These are phyloP conservation scores for Labeo rohita DNA, from an alignment of 2,113 vertebrate genomes.

Conservation along the genomic window DNA sequence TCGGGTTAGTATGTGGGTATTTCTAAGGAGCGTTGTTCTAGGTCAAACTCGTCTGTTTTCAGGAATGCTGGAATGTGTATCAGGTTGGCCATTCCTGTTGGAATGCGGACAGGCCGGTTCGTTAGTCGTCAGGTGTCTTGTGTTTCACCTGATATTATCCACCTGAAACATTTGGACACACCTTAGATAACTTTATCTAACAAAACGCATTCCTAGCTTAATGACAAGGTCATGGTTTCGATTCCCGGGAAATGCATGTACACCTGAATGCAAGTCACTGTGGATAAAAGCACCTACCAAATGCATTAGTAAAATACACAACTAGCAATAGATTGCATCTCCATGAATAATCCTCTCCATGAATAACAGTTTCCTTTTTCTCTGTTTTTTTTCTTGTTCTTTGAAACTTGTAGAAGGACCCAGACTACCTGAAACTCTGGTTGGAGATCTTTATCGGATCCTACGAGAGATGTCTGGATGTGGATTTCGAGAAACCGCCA, in stretches of 20 bases:
- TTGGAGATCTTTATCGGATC: constrained; percentile 95
- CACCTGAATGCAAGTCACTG: not conserved
- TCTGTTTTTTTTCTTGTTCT: not conserved
- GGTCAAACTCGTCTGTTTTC: not conserved
- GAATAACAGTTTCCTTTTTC: constrained; percentile 3
- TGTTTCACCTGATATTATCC: constrained; percentile 16
- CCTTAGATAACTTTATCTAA: constrained; percentile 3
- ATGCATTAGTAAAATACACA: not conserved
- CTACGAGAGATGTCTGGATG: constrained; percentile 93
- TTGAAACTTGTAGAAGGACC: constrained; percentile 86
- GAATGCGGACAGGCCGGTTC: constrained; percentile 39
- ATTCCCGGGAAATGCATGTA: not conserved
- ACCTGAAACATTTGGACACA: constrained; percentile 1
- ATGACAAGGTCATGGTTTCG: not conserved
- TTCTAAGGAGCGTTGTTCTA: not conserved
- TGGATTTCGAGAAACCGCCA: constrained; percentile 95
- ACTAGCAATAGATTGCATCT: not conserved
- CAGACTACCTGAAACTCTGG: constrained; percentile 96
- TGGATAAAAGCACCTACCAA: not conserved
- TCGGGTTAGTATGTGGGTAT: not conserved
- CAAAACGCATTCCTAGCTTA: not conserved
- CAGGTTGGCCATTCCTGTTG: not conserved
- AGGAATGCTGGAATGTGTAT: constrained; percentile 31
- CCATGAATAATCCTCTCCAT: constrained; percentile 24
- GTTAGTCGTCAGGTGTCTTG: not conserved